Conservation (phyloP, 2,113 vertebrate genomes). For the Castor canadensis region DNA sequence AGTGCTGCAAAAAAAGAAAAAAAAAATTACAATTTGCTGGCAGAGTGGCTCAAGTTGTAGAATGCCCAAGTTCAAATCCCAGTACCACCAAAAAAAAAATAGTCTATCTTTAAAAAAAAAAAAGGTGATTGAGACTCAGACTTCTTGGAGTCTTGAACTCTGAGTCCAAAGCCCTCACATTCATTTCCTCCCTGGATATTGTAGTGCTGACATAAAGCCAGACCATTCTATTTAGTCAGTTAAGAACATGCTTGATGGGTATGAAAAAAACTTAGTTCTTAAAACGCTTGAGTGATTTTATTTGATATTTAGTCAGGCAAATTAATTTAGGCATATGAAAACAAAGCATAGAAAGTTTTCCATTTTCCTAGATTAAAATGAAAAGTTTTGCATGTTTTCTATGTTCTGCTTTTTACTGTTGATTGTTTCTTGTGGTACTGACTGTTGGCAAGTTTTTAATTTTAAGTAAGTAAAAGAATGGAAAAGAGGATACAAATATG, state of each 20-base stretch:
- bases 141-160: background rate
- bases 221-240: background rate
- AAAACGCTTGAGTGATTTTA: conserved; percentile 43
- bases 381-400: background rate
- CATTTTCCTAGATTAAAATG: background rate
- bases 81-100: too few relatives aligned
- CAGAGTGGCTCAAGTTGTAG: too few relatives aligned
- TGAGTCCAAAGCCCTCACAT: conserved; percentile 14
- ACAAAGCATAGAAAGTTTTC: conserved; percentile 16
- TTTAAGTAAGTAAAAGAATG: background rate
- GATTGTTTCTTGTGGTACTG: background rate
- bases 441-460: conserved; percentile 18
- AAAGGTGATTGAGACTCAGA: background rate
- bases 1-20: too few relatives aligned
- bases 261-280: background rate
- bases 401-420: background rate
- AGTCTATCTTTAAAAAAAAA: too few relatives aligned
- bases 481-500: background rate
- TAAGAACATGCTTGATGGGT: background rate
- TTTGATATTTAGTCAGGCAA: background rate
- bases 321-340: background rate
- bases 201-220: background rate
- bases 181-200: conserved; percentile 17
- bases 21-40: too few relatives aligned
- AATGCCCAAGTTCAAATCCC: too few relatives aligned